Percentiles rank a stretch among this genome's conserved stretches.
phyloP scores from a whole-genome alignment of 2,113 vertebrate genomes.

The Cololabis saira region DNA sequence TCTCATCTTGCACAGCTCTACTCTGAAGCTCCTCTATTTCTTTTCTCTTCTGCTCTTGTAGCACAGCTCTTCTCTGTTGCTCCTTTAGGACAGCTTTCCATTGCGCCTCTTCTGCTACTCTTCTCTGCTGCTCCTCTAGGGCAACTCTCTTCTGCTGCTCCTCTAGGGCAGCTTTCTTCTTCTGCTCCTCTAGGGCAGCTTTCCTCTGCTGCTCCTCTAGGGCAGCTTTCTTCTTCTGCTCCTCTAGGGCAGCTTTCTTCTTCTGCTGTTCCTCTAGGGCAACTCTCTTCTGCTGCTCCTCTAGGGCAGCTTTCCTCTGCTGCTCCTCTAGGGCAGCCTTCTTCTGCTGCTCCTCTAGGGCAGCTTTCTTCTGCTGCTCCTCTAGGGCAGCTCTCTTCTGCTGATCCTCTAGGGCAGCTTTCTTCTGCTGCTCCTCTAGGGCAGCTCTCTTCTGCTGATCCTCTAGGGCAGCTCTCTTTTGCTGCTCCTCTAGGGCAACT shows the following conservation, averaged over 20 bases:
- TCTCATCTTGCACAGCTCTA: neutral
- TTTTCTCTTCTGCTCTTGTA: neutral
- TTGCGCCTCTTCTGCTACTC: neutral
- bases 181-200: neutral
- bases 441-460: neutral
- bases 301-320: neutral
- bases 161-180: neutral
- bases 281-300: neutral
- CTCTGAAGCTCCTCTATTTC: neutral
- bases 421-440: neutral
- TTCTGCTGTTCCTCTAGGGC: neutral
- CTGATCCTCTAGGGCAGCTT: neutral
- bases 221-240: neutral
- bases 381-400: neutral
- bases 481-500: conserved; percentile 5
- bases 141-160: neutral
- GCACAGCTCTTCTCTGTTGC: neutral
- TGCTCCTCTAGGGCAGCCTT: neutral
- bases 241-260: neutral
- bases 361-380: conserved; percentile 10
- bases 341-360: neutral
- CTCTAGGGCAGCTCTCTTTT: neutral
- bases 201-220: conserved; percentile 3
- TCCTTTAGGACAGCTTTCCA: neutral
- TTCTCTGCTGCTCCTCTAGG: conserved; percentile 15